Evolutionary conservation across 2,797 vertebrate species (phyloP), one percentile per base, ranked within the genome.

Genomic region (Falco biarmicus): DNA sequence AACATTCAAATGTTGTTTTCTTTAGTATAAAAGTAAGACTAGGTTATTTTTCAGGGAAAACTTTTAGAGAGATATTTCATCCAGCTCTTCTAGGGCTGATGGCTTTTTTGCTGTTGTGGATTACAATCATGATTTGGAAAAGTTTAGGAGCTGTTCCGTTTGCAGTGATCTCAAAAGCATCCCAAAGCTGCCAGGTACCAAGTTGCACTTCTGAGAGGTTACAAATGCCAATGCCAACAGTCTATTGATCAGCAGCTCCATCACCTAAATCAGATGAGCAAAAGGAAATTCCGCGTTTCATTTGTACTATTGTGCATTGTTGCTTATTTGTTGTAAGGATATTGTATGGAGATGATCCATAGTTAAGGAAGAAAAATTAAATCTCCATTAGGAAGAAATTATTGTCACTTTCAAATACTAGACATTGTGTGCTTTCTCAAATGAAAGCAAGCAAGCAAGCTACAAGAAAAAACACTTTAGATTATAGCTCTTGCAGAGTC

Each of bases 191-290:
- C 70, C 39, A 80, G 64, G 43, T 78, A 77, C 43, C 29, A 39
- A 39, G 32, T 4, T 83, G 24, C 13, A 28, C 14, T 84, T 95
- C 57, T 56, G 37, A 81, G 66, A 43, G 20, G n/a, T 71, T 89
- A 47, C 31, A 59, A 57, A 64, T 0, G 0, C 13, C 20, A 56
- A 0, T 75, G 47, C 31, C 54, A 57, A 21, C 12, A 39, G 32
- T 57, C 20, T 73, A 0, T 24, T 65, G 28, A 48, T 88, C 54
- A 41, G 8, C 31, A 68, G 32, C 29, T 78, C 43, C 41, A 18
- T 43, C 4, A 3, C 21, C 47, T 90, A 54, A 80, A 81, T 78
- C 26, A 56, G 11, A 56, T 75, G 66, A 59, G 25, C 34, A 66
- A 43, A 54, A 75, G 15, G 21, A 51, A 56, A 61, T 78, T 51